Evolutionary conservation across 2,888 invertebrate species (phyloP).

Genomic region (Ernsta delagoae): DNA sequence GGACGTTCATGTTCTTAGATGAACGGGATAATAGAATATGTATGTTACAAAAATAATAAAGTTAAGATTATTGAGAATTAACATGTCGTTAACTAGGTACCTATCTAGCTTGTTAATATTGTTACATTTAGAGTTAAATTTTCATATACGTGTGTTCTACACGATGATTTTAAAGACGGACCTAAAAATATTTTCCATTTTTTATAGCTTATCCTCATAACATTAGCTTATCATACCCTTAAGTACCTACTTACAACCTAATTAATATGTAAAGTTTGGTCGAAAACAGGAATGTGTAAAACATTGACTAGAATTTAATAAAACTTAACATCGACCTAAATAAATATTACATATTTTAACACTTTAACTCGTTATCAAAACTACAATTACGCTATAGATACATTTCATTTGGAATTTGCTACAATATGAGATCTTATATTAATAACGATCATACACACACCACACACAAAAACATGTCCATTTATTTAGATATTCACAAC

Average conservation of each 20-base stretch:
- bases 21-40: too few species aligned
- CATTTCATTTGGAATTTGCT: constrained; percentile 60
- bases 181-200: not conserved
- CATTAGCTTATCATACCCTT: constrained; percentile 41
- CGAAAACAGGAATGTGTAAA: constrained; percentile 84
- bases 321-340: constrained; percentile 82
- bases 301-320: constrained; percentile 85
- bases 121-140: not conserved
- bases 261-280: constrained; percentile 76
- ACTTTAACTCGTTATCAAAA: constrained; percentile 61
- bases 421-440: constrained; percentile 73
- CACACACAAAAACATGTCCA: constrained; percentile 48
- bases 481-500: constrained; percentile 40
- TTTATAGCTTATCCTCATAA: constrained; percentile 38
- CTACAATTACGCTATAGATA: constrained; percentile 50
- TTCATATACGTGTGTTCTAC: not conserved
- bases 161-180: not conserved
- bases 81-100: too few species aligned
- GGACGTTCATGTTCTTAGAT: too few species aligned
- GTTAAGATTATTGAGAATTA: too few species aligned
- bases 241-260: constrained; percentile 51
- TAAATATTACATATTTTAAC: constrained; percentile 78
- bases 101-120: too few species aligned
- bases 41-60: too few species aligned
- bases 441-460: constrained; percentile 60